Evolutionary conservation across 2,113 vertebrate genomes (phyloP).

Genomic region (Rhea americana): DNA sequence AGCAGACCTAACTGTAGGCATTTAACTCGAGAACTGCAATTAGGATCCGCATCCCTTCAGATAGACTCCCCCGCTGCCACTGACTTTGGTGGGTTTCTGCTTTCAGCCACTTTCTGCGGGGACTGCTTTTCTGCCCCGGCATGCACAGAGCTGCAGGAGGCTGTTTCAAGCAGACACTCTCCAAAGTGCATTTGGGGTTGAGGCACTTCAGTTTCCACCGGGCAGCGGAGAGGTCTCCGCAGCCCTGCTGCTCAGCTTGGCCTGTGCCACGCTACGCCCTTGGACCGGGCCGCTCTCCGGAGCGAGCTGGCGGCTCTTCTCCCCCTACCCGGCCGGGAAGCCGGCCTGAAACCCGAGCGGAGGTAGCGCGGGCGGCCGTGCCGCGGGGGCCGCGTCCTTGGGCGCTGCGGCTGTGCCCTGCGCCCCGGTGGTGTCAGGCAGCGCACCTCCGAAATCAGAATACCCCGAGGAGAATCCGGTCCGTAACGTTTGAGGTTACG

Average conservation of each 20-base stretch:
- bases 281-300: no score
- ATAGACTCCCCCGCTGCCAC: fast-evolving
- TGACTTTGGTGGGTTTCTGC: not conserved
- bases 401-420: not conserved
- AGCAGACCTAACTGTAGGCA: not conserved
- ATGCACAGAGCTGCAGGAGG: not conserved
- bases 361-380: no score
- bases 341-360: not conserved
- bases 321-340: not conserved
- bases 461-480: not conserved
- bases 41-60: not conserved
- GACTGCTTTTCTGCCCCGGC: not conserved
- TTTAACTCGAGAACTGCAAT: not conserved
- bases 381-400: not conserved
- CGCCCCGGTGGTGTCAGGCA: not conserved
- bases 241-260: not conserved
- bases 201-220: not conserved
- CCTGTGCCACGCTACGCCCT: fast-evolving
- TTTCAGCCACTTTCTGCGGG: not conserved
- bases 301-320: not conserved
- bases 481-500: not conserved
- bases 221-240: not conserved
- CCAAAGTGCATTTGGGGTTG: not conserved
- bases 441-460: not conserved
- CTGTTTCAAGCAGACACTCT: not conserved